These are phyloP conservation scores for Acleris emargana DNA, from an alignment of 2,888 invertebrate species.

Conservation along the genomic window DNA sequence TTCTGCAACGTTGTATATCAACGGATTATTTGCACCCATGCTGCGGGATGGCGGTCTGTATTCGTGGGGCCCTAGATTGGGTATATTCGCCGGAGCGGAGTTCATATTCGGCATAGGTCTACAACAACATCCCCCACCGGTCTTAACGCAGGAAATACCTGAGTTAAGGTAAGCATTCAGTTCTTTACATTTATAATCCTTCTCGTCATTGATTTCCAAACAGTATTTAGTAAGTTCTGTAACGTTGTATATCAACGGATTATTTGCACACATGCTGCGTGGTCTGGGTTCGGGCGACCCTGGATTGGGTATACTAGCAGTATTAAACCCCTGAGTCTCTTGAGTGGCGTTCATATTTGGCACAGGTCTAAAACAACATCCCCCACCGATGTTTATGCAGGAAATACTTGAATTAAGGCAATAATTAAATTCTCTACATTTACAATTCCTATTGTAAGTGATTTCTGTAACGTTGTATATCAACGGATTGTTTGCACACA, in stretches of 20 bases:
- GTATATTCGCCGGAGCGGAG: constrained; percentile 36
- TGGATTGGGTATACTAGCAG: constrained; percentile 40
- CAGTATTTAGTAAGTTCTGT: constrained; percentile 25
- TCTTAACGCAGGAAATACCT: constrained; percentile 26
- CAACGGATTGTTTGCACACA: constrained; percentile 43
- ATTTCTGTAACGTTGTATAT: no score
- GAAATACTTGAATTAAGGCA: constrained; percentile 28
- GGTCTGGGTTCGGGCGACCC: constrained; percentile 40
- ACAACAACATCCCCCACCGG: constrained; percentile 43
- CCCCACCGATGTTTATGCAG: constrained; percentile 15
- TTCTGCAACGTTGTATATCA: constrained; percentile 50
- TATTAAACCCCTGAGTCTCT: no score
- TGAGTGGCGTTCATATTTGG: constrained; percentile 21
- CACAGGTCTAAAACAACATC: constrained; percentile 46
- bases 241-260: constrained; percentile 43
- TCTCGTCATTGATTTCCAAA: constrained; percentile 57
- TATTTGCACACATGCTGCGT: constrained; percentile 44
- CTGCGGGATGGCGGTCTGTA: constrained; percentile 43
- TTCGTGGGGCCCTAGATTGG: constrained; percentile 37
- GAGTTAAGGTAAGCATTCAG: constrained; percentile 8
- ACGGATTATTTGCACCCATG: constrained; percentile 44
- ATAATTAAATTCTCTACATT: no score
- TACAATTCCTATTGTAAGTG: no score
- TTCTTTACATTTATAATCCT: constrained; percentile 66
- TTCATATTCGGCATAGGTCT: constrained; percentile 38